A percentile compares a stretch with the other conserved stretches of the same genome.
Evolutionary conservation across 1,140 invertebrate genomes (phyloP).

Genomic region (Drosophila azteca): DNA sequence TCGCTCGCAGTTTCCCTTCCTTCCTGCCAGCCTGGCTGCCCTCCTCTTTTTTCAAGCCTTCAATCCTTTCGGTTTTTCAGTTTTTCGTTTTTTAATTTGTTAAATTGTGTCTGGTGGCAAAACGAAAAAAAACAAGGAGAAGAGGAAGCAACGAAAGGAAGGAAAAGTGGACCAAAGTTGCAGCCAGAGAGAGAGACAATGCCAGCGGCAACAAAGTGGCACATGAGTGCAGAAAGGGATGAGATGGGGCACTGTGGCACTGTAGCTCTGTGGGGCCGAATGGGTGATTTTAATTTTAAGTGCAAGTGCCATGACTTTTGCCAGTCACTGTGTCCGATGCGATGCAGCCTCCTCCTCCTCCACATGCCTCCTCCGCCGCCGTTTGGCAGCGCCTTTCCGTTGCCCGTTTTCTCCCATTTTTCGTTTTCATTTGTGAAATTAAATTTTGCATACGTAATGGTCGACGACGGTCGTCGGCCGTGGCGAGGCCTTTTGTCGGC

Average conservation of each 20-base stretch:
- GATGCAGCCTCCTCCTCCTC: constrained; percentile 12
- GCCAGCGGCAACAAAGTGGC: constrained; percentile 11
- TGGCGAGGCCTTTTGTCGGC: constrained; percentile 29
- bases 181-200: constrained; percentile 42
- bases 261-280: not conserved
- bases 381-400: constrained; percentile 13
- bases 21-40: too few species aligned
- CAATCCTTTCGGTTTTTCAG: constrained; percentile 40
- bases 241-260: not conserved
- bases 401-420: constrained; percentile 19
- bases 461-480: constrained; percentile 18
- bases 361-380: too few species aligned
- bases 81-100: constrained; percentile 68
- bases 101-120: constrained; percentile 68
- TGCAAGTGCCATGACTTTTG: constrained; percentile 53
- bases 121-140: not conserved
- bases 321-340: constrained; percentile 48
- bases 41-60: constrained; percentile 10
- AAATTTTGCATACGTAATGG: constrained; percentile 75
- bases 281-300: constrained; percentile 61
- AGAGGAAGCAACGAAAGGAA: not conserved
- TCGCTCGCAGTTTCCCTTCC: constrained; percentile 40
- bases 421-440: constrained; percentile 70
- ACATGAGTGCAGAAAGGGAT: constrained; percentile 3
- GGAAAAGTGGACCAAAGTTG: constrained; percentile 16